Conservation (phyloP, 2,113 vertebrate species). For the Rallus limicola region DNA sequence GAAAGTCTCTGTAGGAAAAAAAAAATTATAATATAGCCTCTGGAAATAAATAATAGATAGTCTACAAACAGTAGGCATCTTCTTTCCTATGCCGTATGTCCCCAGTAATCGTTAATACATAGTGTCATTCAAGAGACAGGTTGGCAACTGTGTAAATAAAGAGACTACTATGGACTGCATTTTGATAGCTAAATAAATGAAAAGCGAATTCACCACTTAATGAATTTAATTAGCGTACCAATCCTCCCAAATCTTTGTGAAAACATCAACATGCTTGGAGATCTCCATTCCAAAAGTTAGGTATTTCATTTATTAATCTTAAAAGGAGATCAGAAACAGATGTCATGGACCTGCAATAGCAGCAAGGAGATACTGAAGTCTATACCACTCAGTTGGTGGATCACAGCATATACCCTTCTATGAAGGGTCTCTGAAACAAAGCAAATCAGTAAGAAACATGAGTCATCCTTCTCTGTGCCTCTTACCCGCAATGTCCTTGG, state of each 20-base stretch:
- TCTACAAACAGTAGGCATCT: background rate
- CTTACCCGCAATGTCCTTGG: background rate
- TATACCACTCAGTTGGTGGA: background rate
- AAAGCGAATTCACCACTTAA: slow-evolving; percentile 12
- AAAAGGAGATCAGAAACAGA: background rate
- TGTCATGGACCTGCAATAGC: background rate
- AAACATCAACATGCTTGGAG: background rate
- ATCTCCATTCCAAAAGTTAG: background rate
- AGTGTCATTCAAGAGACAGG: background rate
- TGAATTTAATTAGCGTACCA: background rate
- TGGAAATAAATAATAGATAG: slow-evolving; percentile 12
- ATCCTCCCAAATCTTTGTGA: background rate
- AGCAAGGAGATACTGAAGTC: background rate
- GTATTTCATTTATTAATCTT: background rate
- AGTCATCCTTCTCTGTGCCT: background rate
- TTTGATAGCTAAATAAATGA: background rate
- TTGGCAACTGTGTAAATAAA: slow-evolving; percentile 58
- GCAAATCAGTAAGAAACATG: background rate
- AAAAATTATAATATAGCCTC: background rate
- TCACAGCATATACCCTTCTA: background rate
- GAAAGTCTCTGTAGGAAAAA: background rate
- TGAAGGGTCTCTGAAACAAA: background rate
- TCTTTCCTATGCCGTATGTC: background rate
- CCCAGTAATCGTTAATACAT: background rate
- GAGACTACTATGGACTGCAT: background rate